phyloP scores from a whole-genome alignment of 92 coral and sea anemone species.

The Zoanthus sociatus region DNA sequence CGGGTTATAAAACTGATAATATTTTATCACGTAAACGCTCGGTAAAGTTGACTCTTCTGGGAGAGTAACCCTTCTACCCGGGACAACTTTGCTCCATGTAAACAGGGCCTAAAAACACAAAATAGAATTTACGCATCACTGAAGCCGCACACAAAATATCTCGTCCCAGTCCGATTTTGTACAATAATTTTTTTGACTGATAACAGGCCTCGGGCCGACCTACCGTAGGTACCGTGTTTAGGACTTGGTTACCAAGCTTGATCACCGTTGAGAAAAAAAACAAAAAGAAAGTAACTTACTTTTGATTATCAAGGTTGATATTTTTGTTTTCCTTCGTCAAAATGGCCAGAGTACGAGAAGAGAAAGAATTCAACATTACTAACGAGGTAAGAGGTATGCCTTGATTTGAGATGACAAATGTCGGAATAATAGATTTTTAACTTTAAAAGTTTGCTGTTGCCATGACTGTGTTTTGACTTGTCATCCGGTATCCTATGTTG shows the following conservation, averaged over 20 bases:
- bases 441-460: not conserved
- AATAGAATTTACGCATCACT: too few species aligned
- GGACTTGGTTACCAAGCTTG: slow-evolving; percentile 19
- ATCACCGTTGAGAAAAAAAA: not conserved
- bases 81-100: too few species aligned
- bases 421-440: not conserved
- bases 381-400: not conserved
- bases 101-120: too few species aligned
- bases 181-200: too few species aligned
- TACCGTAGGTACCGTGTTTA: not conserved
- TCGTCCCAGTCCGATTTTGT: too few species aligned
- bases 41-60: too few species aligned
- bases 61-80: too few species aligned
- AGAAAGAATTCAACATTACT: slow-evolving; percentile 9
- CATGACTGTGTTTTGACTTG: not conserved
- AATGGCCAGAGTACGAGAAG: slow-evolving; percentile 1
- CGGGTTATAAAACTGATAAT: too few species aligned
- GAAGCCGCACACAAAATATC: too few species aligned
- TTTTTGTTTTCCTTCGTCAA: not conserved
- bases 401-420: not conserved
- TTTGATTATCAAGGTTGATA: not conserved
- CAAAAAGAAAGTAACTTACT: not conserved
- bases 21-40: too few species aligned
- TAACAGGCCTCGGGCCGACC: too few species aligned
- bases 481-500: too few species aligned